Conservation (phyloP, 1,140 invertebrate species). For the Drosophila mojavensis region DNA sequence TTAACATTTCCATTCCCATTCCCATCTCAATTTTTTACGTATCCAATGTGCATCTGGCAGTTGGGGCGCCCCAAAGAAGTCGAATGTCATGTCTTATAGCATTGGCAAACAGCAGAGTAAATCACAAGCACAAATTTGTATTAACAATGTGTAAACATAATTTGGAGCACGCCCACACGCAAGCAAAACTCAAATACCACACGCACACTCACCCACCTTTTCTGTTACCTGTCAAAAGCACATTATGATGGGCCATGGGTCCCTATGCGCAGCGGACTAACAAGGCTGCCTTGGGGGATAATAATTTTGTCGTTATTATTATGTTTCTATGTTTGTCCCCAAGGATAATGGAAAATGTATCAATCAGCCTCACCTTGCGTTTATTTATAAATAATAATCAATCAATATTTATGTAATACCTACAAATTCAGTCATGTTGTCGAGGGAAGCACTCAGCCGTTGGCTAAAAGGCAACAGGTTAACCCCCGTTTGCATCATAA, state of each 20-base stretch:
- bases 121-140: constrained; percentile 10
- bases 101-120: constrained; percentile 34
- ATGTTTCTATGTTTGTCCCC: constrained; percentile 27
- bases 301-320: constrained; percentile 28
- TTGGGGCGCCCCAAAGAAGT: constrained; percentile 1
- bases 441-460: constrained; percentile 9
- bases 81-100: constrained; percentile 35
- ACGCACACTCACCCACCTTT: background rate
- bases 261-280: background rate
- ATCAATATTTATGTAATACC: constrained; percentile 50
- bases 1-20: constrained; percentile 7
- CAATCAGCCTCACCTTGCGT: constrained; percentile 37
- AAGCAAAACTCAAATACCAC: background rate
- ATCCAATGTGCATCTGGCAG: constrained; percentile 35
- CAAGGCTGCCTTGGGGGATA: constrained; percentile 24
- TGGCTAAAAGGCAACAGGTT: constrained; percentile 48
- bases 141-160: background rate
- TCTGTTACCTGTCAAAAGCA: constrained; percentile 40
- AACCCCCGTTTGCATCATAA: constrained; percentile 19
- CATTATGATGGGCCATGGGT: constrained; percentile 27
- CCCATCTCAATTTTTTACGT: constrained; percentile 21
- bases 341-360: constrained; percentile 47
- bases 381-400: constrained; percentile 55
- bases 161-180: constrained; percentile 12
- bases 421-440: background rate